These are phyloP conservation scores for Oryzias javanicus DNA, from an alignment of 2,113 vertebrate genomes.

Conservation along the genomic window DNA sequence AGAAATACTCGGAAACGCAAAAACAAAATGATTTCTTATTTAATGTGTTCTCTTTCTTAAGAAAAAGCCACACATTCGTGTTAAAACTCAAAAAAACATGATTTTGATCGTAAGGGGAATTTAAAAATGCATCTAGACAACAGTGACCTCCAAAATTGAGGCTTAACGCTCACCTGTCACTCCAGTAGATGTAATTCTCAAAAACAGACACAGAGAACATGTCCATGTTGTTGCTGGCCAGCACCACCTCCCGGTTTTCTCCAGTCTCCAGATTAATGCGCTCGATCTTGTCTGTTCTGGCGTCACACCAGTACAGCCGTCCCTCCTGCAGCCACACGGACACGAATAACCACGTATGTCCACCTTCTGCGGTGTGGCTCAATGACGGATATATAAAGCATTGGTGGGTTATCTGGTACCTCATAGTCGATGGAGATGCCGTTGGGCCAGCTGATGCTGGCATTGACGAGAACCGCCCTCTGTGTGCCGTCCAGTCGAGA, in stretches of 20 bases:
- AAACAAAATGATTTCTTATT: too few species aligned
- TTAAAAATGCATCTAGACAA: too few species aligned
- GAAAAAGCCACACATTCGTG: too few species aligned
- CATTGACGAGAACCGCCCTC: conserved; percentile 88
- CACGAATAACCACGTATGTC: background rate
- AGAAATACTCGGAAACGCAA: too few species aligned
- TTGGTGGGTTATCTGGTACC: conserved; percentile 66
- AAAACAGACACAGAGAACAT: conserved; percentile 99
- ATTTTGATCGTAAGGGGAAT: too few species aligned
- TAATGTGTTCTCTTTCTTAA: too few species aligned
- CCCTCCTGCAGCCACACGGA: conserved; percentile 76
- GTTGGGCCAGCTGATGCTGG: conserved; percentile 97
- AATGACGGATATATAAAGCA: background rate
- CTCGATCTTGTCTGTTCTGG: conserved; percentile 94
- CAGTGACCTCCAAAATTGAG: background rate
- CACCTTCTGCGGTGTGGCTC: background rate
- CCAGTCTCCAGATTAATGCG: conserved; percentile 93
- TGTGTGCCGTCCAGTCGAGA: conserved; percentile 88
- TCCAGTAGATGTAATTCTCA: conserved; percentile 97
- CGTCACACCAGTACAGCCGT: conserved; percentile 96
- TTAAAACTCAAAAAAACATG: too few species aligned
- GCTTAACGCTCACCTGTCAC: conserved; percentile 81
- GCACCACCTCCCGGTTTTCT: conserved; percentile 89
- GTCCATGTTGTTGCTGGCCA: conserved; percentile 98
- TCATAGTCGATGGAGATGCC: conserved; percentile 95